Base-by-base conservation (phyloP, 2,888 invertebrate species). In the Eucriotettix oculatus region DNA sequence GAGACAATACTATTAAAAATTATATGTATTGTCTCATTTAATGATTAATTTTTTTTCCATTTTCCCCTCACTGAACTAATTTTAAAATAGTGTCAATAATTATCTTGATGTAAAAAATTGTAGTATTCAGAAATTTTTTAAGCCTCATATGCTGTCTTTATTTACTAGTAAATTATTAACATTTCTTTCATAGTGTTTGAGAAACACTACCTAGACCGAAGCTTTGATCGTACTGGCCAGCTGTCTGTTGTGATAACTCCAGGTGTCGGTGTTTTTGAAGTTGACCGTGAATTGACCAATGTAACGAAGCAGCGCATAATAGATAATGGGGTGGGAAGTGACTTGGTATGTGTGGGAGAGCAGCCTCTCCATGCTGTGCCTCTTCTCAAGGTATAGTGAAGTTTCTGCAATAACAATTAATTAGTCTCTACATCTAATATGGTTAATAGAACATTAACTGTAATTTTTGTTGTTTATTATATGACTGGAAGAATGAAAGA, bases 321-420 rank as follows among this genome's bases (percentile, higher is more conserved):
- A 66, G 99, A 99, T 73, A 96, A 97, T 72, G 99, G 99, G 58
- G 94, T 96, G 14, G 95, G 95, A 16, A 94, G 94, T 72, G 97
- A 98, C 75, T 79, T 99, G 65, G 97, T 98, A 10, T 98, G 97
- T 72, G 90, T 98, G 29, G 99, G 99, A 5, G 98, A 99, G 72
- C 98, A 99, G 71, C 99, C 99, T 0, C 76, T 99, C 58, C 98
- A 99, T 74, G 98, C 97, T 7, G 98, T 99, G 0, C 99, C 99
- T 0, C 74, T 99, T 61, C 80, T 99, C 42, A 97, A 93, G 75
- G 84, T 83, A 70, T 64, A 53, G 62, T 52, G 54, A 52, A 9
- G n/a, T 56, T 12, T 12, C 12, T 53, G 12, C 58, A 56, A 40
- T 29, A 12, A 60, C 55, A 57, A 29, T 54, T 42, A 16, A 52